Conservation (phyloP, 1,140 invertebrate species). For the Aphidius ervi region DNA sequence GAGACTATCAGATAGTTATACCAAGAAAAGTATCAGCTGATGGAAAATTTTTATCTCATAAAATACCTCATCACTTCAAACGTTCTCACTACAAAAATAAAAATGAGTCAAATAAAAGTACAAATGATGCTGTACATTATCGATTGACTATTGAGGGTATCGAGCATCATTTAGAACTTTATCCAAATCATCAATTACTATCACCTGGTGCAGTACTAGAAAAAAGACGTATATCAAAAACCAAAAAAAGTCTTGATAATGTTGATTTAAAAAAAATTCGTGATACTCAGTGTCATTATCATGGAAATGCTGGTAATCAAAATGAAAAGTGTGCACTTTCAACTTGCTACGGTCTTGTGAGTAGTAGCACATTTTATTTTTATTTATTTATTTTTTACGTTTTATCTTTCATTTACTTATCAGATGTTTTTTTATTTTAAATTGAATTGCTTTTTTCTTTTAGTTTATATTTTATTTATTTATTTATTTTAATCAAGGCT, state of each 20-base stretch:
- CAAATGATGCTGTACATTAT: constrained; percentile 42
- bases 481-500: too few species aligned
- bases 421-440: too few species aligned
- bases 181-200: constrained; percentile 44
- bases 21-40: constrained; percentile 40
- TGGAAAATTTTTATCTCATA: constrained; percentile 43
- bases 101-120: constrained; percentile 17
- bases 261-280: too few species aligned
- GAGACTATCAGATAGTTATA: constrained; percentile 26
- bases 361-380: constrained; percentile 30
- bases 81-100: constrained; percentile 26
- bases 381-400: constrained; percentile 24
- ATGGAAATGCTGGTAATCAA: constrained; percentile 44
- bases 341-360: constrained; percentile 57
- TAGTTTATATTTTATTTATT: too few species aligned
- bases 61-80: constrained; percentile 38
- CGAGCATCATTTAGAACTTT: constrained; percentile 43
- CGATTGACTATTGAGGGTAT: constrained; percentile 39
- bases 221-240: constrained; percentile 23
- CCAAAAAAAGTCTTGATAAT: constrained; percentile 32
- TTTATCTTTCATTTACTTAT: too few species aligned
- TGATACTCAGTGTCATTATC: constrained; percentile 36
- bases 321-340: constrained; percentile 48
- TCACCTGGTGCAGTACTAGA: constrained; percentile 39
- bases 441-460: too few species aligned